Percentiles rank a stretch among this genome's conserved stretches.
These are phyloP conservation scores for Synergus umbraculus DNA, from an alignment of 2,888 invertebrate species.

Conservation along the genomic window DNA sequence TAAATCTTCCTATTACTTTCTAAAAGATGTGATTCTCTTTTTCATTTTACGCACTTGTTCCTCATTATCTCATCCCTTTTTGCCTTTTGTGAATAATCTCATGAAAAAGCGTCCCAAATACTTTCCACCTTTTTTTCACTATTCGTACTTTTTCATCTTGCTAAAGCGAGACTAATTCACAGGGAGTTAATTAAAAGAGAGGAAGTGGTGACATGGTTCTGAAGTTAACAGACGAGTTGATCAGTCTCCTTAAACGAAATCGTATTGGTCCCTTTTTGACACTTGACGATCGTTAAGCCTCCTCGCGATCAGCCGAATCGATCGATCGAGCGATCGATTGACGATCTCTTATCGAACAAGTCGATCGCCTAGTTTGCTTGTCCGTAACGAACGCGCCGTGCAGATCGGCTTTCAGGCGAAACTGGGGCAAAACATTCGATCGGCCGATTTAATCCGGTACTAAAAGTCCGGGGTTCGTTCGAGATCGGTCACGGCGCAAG, in stretches of 20 bases:
- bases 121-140: not conserved
- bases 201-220: constrained; percentile 47
- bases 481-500: constrained; percentile 65
- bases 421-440: constrained; percentile 70
- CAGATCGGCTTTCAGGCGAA: constrained; percentile 63
- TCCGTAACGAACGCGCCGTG: constrained; percentile 64
- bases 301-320: constrained; percentile 54
- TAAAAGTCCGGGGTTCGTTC: constrained; percentile 49
- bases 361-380: constrained; percentile 62
- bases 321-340: constrained; percentile 42
- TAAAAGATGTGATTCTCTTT: too few relatives aligned
- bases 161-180: constrained; percentile 38
- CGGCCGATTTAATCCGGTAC: constrained; percentile 64
- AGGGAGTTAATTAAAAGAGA: constrained; percentile 51
- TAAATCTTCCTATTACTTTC: too few relatives aligned
- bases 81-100: not conserved
- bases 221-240: constrained; percentile 46
- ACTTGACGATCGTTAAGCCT: constrained; percentile 49
- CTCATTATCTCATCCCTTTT: too few relatives aligned
- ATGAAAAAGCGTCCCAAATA: not conserved
- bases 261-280: constrained; percentile 39
- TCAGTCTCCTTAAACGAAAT: constrained; percentile 2
- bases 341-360: constrained; percentile 56
- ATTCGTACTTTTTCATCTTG: not conserved
- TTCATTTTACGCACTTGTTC: too few relatives aligned